phyloP scores from a whole-genome alignment of 1,140 invertebrate species.

The Eumaeus atala region DNA sequence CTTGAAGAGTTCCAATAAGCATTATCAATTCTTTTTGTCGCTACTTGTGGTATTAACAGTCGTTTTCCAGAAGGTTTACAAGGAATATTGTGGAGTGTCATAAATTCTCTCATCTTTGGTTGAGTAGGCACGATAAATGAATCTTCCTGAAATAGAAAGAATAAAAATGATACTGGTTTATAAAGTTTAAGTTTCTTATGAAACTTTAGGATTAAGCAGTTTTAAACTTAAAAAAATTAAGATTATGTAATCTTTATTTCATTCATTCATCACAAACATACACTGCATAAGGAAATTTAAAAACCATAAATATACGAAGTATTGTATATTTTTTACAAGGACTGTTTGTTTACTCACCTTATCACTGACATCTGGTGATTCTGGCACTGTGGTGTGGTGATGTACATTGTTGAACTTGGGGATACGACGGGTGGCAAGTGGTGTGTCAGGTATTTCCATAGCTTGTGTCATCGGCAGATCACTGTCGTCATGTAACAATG shows the following conservation, averaged over 20 bases:
- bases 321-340: too few relatives aligned
- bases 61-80: constrained; percentile 40
- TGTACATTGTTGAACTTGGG: constrained; percentile 34
- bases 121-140: constrained; percentile 49
- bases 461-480: constrained; percentile 59
- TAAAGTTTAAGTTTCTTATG: too few relatives aligned
- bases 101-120: constrained; percentile 29
- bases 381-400: constrained; percentile 39
- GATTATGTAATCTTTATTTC: too few relatives aligned
- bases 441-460: constrained; percentile 52
- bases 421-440: constrained; percentile 28
- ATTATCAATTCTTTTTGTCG: constrained; percentile 48
- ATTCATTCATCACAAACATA: too few relatives aligned
- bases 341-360: too few relatives aligned
- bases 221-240: too few relatives aligned
- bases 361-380: constrained; percentile 61
- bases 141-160: constrained; percentile 50
- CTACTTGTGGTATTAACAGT: constrained; percentile 37
- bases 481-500: constrained; percentile 45
- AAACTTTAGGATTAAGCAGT: too few relatives aligned
- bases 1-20: constrained; percentile 45
- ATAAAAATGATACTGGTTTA: not conserved
- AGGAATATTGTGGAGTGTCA: constrained; percentile 33
- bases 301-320: too few relatives aligned
- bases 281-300: too few relatives aligned